Evolutionary conservation across 2,113 vertebrate species (phyloP).

Genomic region (Aepyceros melampus): DNA sequence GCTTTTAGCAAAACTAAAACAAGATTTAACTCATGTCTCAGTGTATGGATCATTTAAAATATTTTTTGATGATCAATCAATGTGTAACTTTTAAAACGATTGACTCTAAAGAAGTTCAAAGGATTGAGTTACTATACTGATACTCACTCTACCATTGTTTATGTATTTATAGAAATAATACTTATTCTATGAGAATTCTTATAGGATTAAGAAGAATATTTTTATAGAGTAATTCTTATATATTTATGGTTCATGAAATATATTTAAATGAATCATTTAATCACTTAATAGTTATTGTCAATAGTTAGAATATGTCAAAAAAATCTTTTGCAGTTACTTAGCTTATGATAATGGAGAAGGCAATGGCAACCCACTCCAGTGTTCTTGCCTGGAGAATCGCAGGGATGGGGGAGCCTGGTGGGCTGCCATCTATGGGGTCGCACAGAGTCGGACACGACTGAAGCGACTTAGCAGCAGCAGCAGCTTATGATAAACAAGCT

Average conservation of each 20-base stretch:
- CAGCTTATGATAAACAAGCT: not conserved
- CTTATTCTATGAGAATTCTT: not conserved
- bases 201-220: not conserved
- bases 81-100: not conserved
- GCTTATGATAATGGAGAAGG: not conserved
- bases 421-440: no score
- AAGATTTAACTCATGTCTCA: not conserved
- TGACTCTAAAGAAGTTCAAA: not conserved
- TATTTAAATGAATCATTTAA: not conserved
- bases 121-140: not conserved
- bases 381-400: no score
- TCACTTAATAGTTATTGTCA: not conserved
- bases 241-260: not conserved
- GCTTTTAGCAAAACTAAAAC: not conserved
- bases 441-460: no score
- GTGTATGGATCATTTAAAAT: not conserved
- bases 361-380: no score
- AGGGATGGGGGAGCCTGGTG: no score
- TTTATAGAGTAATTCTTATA: not conserved
- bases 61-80: not conserved
- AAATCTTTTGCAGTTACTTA: not conserved
- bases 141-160: not conserved
- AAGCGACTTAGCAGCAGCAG: no score
- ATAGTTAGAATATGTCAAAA: not conserved
- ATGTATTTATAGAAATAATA: not conserved